Percentiles rank a stretch among this genome's conserved stretches.
phyloP scores from a whole-genome alignment of 2,113 vertebrate species.

The Gallinago paraguaiae region DNA sequence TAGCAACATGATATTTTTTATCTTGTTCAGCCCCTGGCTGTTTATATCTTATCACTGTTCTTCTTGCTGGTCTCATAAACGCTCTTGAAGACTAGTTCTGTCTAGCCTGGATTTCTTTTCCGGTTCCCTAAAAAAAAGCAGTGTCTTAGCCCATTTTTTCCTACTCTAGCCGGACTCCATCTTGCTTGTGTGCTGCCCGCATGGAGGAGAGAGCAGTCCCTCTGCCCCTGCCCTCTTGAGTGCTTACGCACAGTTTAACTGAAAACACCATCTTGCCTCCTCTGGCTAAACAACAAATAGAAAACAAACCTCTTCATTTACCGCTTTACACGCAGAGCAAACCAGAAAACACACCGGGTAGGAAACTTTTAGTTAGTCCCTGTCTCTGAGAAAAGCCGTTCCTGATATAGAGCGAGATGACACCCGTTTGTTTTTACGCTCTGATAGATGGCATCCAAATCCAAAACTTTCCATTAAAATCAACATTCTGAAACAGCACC shows the following conservation, averaged over 20 bases:
- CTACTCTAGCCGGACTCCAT: background rate
- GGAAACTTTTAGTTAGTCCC: background rate
- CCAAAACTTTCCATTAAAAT: background rate
- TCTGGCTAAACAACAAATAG: background rate
- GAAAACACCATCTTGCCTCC: background rate
- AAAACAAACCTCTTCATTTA: background rate
- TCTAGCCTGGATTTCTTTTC: background rate
- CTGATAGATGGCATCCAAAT: background rate
- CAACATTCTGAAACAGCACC: background rate
- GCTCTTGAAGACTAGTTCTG: background rate
- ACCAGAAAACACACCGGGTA: background rate
- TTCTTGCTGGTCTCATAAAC: background rate
- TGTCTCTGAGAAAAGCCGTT: background rate
- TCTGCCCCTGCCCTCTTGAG: background rate
- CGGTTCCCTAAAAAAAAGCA: background rate
- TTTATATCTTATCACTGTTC: background rate
- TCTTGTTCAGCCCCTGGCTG: background rate
- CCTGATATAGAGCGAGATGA: background rate
- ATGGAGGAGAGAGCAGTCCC: background rate
- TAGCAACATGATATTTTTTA: background rate
- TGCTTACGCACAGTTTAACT: background rate
- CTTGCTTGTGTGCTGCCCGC: background rate
- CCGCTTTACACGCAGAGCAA: background rate
- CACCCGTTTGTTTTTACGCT: rapidly evolving
- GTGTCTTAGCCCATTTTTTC: background rate